Percentiles rank a stretch among this genome's conserved stretches.
These are phyloP conservation scores for Macroglossus sobrinus DNA, from an alignment of 2,113 vertebrate species.

Conservation along the genomic window DNA sequence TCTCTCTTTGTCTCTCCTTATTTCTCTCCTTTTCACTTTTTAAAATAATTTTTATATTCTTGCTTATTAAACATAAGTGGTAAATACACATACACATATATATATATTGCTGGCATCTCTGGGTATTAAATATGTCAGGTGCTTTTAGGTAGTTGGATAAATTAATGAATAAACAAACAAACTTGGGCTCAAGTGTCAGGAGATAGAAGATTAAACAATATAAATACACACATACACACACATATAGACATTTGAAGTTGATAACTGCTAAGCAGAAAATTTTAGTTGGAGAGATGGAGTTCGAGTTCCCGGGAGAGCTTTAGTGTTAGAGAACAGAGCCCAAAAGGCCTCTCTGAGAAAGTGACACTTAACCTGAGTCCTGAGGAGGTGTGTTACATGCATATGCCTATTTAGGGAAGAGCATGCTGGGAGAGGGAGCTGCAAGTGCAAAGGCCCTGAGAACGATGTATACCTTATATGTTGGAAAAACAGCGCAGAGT, in stretches of 20 bases:
- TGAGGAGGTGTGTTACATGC: accelerated
- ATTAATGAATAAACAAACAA: background rate
- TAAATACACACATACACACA: accelerated
- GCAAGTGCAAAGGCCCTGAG: background rate
- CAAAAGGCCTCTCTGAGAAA: background rate
- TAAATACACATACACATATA: background rate
- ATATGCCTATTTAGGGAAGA: accelerated
- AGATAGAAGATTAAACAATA: background rate
- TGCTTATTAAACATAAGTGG: background rate
- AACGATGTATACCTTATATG: background rate
- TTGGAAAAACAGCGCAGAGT: background rate
- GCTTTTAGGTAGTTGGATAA: background rate
- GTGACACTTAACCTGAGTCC: background rate
- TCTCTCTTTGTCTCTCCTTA: background rate
- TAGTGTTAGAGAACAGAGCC: background rate
- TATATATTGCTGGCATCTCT: background rate
- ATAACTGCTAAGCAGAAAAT: background rate
- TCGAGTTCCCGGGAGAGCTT: accelerated
- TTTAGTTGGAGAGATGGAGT: background rate
- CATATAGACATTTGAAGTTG: background rate
- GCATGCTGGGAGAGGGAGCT: background rate
- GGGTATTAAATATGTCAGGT: background rate
- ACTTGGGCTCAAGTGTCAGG: background rate
- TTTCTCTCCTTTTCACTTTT: background rate
- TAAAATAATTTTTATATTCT: background rate